Evolutionary conservation across 2,797 vertebrate genomes (phyloP), one percentile per base, ranked within the genome.

Genomic region (Sandelia bainsii): DNA sequence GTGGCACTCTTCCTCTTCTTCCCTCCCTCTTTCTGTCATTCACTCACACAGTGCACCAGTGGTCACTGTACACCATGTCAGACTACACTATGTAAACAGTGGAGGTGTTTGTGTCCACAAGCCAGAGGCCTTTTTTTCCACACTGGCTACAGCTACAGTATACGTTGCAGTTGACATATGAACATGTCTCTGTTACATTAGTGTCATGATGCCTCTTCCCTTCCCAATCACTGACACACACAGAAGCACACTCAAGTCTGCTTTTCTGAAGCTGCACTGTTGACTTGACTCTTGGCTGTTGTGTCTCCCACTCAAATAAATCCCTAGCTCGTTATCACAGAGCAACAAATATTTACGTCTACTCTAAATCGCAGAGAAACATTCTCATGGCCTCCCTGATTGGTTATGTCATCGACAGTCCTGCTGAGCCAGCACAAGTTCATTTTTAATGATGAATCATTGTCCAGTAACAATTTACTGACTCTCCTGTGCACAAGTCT

Each of bases 341-440:
- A 79, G 86, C 80, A 89, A 89, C 87, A 90, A 89, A 92, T 90
- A 90, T 90, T 91, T 89, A 87, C 42, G 66, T 85, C 80, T 82
- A 16, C 46, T 67, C 66, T 75, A 74, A 85, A 82, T 85, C 87
- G 72, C 75, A 3, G 48, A 80, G 72, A 89, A 85, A 89, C 85
- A 83, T 90, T 93, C 90, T 90, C 84, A 89, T 87, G 87, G 85
- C 81, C 79, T 86, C 59, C 12, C n/a, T 51, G 69, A 72, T 77
- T 52, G 59, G 53, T 77, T 75, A 42, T 84, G 85, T 89, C 83
- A 87, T 60, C 62, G 22, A 1, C 56, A 8, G 67, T 71, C 62
- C 54, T 27, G 68, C 70, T 67, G 58, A 64, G 69, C 69, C 70
- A 64, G 65, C 61, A n/a, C 65, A 11, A 64, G 44, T 75, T 80